phyloP scores from a whole-genome alignment of 1,140 invertebrate species.

The Pomacea maculata region DNA sequence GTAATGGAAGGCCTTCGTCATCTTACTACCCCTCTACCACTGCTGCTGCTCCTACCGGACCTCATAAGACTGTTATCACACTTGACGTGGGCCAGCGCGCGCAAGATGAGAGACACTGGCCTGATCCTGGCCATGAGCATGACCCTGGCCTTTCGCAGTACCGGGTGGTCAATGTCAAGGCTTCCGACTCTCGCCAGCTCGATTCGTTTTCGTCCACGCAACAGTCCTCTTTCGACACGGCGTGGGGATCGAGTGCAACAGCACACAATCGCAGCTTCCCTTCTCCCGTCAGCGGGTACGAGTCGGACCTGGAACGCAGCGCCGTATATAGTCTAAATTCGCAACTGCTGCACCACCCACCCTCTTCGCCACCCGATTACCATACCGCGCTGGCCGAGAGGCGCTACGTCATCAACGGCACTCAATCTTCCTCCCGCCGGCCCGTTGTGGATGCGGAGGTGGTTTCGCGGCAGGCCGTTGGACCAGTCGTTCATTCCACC shows the following conservation, averaged over 20 bases:
- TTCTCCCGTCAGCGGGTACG: constrained; percentile 1
- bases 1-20: background rate
- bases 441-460: constrained; percentile 6
- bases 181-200: constrained; percentile 1
- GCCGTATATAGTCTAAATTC: constrained; percentile 1
- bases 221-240: background rate
- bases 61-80: constrained; percentile 17
- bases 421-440: background rate
- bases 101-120: background rate
- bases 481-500: background rate
- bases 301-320: constrained; percentile 14
- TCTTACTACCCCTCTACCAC: background rate
- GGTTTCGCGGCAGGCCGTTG: background rate
- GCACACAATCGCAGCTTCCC: constrained; percentile 12
- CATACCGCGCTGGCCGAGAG: background rate
- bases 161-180: constrained; percentile 25
- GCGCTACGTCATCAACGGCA: constrained; percentile 16
- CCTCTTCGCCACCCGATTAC: background rate
- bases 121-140: background rate
- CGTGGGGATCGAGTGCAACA: background rate
- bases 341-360: background rate
- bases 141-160: constrained; percentile 8
- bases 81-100: background rate
- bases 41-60: background rate
- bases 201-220: no score